Percentiles rank a stretch among this genome's conserved stretches.
Evolutionary conservation across 2,113 vertebrate species (phyloP).

Genomic region (Aleadryas rufinucha): DNA sequence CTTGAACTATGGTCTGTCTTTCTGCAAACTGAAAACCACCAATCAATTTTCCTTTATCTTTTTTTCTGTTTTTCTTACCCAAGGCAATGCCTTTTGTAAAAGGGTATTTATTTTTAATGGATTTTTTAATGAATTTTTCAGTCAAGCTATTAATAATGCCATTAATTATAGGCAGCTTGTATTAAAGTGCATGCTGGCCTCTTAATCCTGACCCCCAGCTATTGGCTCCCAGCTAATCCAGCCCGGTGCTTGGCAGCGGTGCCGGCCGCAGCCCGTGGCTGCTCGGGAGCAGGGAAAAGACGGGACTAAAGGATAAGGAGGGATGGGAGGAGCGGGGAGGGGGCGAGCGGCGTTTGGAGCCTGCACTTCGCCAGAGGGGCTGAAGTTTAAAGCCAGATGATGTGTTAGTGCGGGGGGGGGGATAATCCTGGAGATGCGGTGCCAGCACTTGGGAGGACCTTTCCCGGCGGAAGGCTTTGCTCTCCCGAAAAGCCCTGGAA

Average conservation of each 20-base stretch:
- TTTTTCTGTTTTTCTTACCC: conserved; percentile 85
- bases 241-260: conserved; percentile 85
- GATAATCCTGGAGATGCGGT: conserved; percentile 82
- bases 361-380: conserved; percentile 79
- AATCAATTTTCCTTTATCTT: conserved; percentile 89
- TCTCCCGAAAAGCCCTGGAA: conserved; percentile 83
- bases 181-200: conserved; percentile 91
- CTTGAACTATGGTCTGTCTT: conserved; percentile 90
- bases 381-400: conserved; percentile 90
- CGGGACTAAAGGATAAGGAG: conserved; percentile 71
- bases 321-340: not conserved
- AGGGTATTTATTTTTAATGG: conserved; percentile 99
- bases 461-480: conserved; percentile 81
- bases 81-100: conserved; percentile 99
- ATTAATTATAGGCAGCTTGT: conserved; percentile 99
- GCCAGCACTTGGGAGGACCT: conserved; percentile 75
- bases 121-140: conserved; percentile 99
- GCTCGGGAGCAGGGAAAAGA: conserved; percentile 64
- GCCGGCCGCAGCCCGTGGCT: conserved; percentile 79
- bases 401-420: conserved; percentile 74
- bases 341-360: conserved; percentile 60
- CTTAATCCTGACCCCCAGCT: conserved; percentile 99
- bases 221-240: conserved; percentile 97
- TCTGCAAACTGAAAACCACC: conserved; percentile 90
- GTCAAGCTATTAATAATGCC: conserved; percentile 99